A percentile compares a stretch with the other conserved stretches of the same genome.
These are phyloP conservation scores for Pseudococcus viburni DNA, from an alignment of 2,888 invertebrate genomes.

Conservation along the genomic window DNA sequence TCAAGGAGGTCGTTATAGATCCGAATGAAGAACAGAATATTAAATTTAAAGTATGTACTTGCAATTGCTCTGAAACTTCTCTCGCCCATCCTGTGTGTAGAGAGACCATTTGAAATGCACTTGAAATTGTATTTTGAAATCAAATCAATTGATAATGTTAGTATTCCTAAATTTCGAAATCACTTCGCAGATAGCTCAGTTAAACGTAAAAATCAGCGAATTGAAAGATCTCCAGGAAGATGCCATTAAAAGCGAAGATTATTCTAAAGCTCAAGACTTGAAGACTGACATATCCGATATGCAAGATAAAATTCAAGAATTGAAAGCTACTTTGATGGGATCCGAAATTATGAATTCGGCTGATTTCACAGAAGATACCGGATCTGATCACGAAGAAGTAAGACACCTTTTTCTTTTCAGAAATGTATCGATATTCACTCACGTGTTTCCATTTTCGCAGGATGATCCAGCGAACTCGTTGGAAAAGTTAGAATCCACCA, in stretches of 20 bases:
- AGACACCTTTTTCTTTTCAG: background rate
- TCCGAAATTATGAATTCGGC: background rate
- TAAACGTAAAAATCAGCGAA: constrained; percentile 35
- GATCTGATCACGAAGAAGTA: background rate
- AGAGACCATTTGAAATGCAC: no score
- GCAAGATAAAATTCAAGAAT: constrained; percentile 19
- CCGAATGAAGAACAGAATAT: constrained; percentile 23
- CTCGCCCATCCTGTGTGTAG: no score
- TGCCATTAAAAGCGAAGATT: constrained; percentile 50
- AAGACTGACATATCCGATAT: background rate
- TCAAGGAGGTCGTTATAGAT: background rate
- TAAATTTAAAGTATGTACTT: constrained; percentile 53
- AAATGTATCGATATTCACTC: background rate
- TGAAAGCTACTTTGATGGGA: constrained; percentile 50
- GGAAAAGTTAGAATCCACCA: background rate
- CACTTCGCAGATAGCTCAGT: constrained; percentile 43
- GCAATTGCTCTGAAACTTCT: no score
- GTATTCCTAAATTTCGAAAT: background rate
- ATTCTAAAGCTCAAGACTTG: constrained; percentile 42
- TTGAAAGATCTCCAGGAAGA: constrained; percentile 44
- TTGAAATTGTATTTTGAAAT: no score
- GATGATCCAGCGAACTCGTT: background rate
- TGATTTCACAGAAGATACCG: background rate
- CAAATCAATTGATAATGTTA: no score
- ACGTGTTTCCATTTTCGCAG: background rate